Base-by-base conservation (phyloP, 2,797 vertebrate genomes). In the Pipistrellus pygmaeus region DNA sequence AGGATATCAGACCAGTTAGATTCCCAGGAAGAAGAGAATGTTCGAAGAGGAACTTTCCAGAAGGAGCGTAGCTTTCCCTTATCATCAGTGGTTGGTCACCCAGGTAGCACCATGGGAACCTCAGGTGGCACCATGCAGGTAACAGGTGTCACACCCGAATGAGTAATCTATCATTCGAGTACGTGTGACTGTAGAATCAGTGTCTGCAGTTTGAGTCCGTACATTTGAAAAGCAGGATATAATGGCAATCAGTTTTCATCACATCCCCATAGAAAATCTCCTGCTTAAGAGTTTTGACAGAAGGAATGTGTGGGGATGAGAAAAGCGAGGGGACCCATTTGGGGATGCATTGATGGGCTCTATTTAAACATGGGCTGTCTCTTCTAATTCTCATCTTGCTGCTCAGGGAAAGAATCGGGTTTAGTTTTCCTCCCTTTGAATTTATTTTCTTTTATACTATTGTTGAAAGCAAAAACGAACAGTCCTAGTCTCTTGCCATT, bases 401-500 rank as follows among this genome's bases (percentile, higher is more conserved):
- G 51, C 48, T 82, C 76, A 94, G 44, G 72, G 72, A 91, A 51
- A 53, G 20, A 95, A 35, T 94, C 4, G 3, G 80, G 62, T 60
- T 94, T 84, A 66, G 88, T 95, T 97, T 96, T 91, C 72, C 91
- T 81, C 55, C 32, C 14, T 64, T 57, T 92, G 55, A 92, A 84
- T 82, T 82, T 44, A 60, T 71, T 90, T 95, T 55, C 77, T 87
- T 94, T 95, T 73, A 51, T n/a, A 35, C 92, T 85, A 92, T 38
- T 72, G 23, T 69, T 60, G 91, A 94, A 96, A 96, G 94, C 23
- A 87, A 96, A 96, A 91, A 73, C 0, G 72, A 97, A 91, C 30
- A 75, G 69, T 81, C 73, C 72, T 76, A 64, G 71, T 96, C 94
- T 93, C 87, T 94, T 97, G 82, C 68, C 90, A 76, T 93, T 95